Conservation (phyloP, 2,797 vertebrate species). For the Rallus crepitans region DNA sequence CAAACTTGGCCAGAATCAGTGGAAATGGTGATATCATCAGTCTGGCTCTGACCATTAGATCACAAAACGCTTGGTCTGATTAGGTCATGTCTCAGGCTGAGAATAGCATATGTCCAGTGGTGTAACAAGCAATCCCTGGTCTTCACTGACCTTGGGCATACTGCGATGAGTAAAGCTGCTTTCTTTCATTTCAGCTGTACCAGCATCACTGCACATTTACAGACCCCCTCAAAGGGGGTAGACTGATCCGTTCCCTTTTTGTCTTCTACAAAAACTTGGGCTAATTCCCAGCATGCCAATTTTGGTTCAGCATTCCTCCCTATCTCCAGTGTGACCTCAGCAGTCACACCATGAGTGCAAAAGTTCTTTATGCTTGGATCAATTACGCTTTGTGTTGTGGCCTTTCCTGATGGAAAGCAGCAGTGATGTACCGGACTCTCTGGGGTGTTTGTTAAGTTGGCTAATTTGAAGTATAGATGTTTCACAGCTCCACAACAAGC, state of each 20-base stretch:
- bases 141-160: slow-evolving; percentile 13
- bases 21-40: slow-evolving; percentile 25
- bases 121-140: background rate
- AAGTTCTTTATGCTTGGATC: slow-evolving; percentile 18
- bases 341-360: background rate
- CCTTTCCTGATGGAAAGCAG: background rate
- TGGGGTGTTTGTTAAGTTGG: background rate
- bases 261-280: background rate
- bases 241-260: background rate
- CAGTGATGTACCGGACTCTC: background rate
- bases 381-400: background rate
- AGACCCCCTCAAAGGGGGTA: background rate
- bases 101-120: background rate
- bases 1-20: background rate
- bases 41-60: slow-evolving; percentile 29
- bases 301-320: background rate
- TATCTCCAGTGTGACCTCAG: slow-evolving; percentile 7
- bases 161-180: background rate
- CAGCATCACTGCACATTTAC: background rate
- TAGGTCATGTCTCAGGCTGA: slow-evolving; percentile 52
- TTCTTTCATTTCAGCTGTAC: background rate
- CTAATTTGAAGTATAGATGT: background rate
- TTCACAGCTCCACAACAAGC: background rate
- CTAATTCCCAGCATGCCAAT: background rate
- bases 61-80: slow-evolving; percentile 16